Conservation (phyloP, 2,113 vertebrate species). For the Orthonyx spaldingii region DNA sequence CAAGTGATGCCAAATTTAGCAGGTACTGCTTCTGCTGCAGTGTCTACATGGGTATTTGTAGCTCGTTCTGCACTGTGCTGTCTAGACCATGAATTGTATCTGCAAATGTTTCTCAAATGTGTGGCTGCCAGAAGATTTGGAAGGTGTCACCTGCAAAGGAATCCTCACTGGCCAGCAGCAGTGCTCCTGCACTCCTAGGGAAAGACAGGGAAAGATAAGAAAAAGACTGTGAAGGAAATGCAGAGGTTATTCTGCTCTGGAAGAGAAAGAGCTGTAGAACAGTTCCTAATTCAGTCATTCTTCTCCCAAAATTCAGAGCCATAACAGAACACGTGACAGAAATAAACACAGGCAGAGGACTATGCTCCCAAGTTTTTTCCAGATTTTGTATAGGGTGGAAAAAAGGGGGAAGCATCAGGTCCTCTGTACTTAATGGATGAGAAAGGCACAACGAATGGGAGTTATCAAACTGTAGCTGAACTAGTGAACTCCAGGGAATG, state of each 20-base stretch:
- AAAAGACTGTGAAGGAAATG: background rate
- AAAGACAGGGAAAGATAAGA: background rate
- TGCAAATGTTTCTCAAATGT: background rate
- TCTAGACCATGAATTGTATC: conserved; percentile 16
- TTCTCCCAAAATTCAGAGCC: background rate
- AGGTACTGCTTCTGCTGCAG: conserved; percentile 24
- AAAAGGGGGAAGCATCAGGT: background rate
- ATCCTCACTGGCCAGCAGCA: background rate
- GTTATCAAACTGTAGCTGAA: background rate
- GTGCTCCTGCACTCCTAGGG: background rate
- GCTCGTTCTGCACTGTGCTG: background rate
- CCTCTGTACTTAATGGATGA: background rate
- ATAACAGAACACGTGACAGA: background rate
- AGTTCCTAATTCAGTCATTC: background rate
- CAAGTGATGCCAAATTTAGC: conserved; percentile 36
- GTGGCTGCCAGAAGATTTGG: background rate
- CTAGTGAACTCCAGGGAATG: background rate
- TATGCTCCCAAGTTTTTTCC: background rate
- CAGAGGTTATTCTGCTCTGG: background rate
- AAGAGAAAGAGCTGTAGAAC: background rate
- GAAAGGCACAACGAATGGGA: background rate
- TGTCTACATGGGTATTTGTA: conserved; percentile 1
- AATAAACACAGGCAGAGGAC: background rate
- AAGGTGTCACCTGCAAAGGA: background rate
- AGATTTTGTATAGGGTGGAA: background rate